phyloP scores from a whole-genome alignment of 2,113 vertebrate genomes.

The Carassius auratus region DNA sequence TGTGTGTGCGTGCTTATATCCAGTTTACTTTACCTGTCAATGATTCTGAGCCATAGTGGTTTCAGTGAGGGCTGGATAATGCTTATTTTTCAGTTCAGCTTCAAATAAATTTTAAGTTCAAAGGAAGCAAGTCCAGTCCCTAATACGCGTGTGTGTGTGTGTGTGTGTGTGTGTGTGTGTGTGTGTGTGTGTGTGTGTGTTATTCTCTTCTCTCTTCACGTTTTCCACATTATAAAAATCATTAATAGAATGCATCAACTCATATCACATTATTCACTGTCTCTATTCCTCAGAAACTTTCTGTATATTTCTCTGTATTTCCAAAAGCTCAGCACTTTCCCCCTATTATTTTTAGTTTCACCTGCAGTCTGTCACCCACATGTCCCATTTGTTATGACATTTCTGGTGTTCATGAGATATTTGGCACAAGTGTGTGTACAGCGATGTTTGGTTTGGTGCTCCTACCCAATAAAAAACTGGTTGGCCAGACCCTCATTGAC shows the following conservation, averaged over 20 bases:
- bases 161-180: too few relatives aligned
- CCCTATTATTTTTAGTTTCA: constrained; percentile 33
- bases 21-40: not conserved
- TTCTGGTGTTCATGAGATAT: constrained; percentile 63
- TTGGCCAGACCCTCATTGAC: constrained; percentile 52
- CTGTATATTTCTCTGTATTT: not conserved
- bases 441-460: constrained; percentile 65
- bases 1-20: not conserved
- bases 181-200: too few relatives aligned
- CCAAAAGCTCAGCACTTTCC: not conserved
- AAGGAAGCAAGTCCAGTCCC: not conserved
- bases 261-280: not conserved
- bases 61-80: not conserved
- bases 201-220: not conserved
- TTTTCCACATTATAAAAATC: not conserved
- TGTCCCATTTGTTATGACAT: constrained; percentile 66
- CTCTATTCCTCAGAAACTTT: not conserved
- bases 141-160: too few relatives aligned
- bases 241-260: not conserved
- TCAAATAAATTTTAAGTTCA: not conserved
- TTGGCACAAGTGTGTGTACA: constrained; percentile 62
- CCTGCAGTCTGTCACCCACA: constrained; percentile 54
- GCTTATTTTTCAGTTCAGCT: not conserved
- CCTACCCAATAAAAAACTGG: constrained; percentile 56
- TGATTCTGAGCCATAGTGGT: not conserved